Evolutionary conservation across 2,113 vertebrate species (phyloP).

Genomic region (Pelecanoides urinatrix): DNA sequence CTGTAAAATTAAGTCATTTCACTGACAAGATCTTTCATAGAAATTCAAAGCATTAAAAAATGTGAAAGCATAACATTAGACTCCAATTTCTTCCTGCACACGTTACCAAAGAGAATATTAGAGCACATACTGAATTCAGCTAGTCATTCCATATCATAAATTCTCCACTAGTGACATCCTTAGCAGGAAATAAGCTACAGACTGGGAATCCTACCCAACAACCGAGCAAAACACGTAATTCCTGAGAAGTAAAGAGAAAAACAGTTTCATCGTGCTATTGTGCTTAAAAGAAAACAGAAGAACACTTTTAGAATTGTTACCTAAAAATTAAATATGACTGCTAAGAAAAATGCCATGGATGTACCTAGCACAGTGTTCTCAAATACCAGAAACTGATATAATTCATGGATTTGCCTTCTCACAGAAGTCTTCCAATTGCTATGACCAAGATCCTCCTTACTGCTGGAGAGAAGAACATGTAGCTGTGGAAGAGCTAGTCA

Average conservation of each 20-base stretch:
- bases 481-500: neutral
- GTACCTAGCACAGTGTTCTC: accelerated
- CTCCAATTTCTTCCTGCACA: neutral
- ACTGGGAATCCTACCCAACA: neutral
- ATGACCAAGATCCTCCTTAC: neutral
- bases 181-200: neutral
- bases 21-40: neutral
- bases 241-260: neutral
- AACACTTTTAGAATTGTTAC: neutral
- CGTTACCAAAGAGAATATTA: neutral
- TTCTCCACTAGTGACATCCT: neutral
- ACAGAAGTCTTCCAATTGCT: no score
- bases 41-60: neutral
- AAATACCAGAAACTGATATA: accelerated
- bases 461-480: neutral
- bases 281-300: neutral
- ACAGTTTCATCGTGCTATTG: neutral
- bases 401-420: neutral
- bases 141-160: neutral
- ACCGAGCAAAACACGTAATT: neutral
- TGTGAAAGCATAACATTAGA: neutral
- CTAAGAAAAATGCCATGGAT: neutral
- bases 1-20: neutral
- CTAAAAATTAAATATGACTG: neutral
- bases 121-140: neutral